Evolutionary conservation across 1,140 invertebrate genomes (phyloP), one percentile per base, ranked within the genome.

Genomic region (Philotrypesis tridentata): DNA sequence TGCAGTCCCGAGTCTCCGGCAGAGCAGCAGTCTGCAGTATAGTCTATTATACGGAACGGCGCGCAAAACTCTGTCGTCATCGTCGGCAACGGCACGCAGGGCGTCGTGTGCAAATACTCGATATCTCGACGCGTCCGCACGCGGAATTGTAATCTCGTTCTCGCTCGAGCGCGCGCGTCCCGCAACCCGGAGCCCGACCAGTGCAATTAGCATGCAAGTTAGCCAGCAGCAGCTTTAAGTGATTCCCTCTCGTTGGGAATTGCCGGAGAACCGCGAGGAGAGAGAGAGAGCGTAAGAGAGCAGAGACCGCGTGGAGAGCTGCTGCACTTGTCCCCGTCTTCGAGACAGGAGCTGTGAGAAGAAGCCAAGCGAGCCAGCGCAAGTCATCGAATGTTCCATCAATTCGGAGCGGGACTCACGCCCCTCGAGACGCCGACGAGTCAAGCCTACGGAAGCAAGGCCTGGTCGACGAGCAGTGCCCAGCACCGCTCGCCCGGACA

Each of bases 41-140:
- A 21, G 17, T 55, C 48, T n/a, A 55, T 14, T 55, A 12, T 25
- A 29, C n/a, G 68, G 55, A 73, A 80, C 60, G 60, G 11, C 21
- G 71, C 60, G n/a, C n/a, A n/a, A n/a, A 80, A 67, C 37, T 70
- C 37, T 68, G 72, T 81, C 63, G 68, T 75, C 72, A 75, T 33
- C 70, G 43, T 27, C 29, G 55, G 78, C 23, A 25, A n/a, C n/a
- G n/a, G n/a, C n/a, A n/a, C n/a, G n/a, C 60, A 40, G 63, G 31
- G 79, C 79, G 60, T 75, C 79, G 79, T 80, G 79, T 80, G 79
- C 79, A 80, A 80, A 71, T 43, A 31, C 67, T n/a, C n/a, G n/a
- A n/a, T n/a, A n/a, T n/a, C n/a, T n/a, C n/a, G n/a, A n/a, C n/a
- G n/a, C n/a, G n/a, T n/a, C n/a, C n/a, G n/a, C n/a, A n/a, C n/a